A percentile compares a stretch with the other conserved stretches of the same genome.
Evolutionary conservation across 1,140 invertebrate species (phyloP).

Genomic region (Drosophila malerkotliana): DNA sequence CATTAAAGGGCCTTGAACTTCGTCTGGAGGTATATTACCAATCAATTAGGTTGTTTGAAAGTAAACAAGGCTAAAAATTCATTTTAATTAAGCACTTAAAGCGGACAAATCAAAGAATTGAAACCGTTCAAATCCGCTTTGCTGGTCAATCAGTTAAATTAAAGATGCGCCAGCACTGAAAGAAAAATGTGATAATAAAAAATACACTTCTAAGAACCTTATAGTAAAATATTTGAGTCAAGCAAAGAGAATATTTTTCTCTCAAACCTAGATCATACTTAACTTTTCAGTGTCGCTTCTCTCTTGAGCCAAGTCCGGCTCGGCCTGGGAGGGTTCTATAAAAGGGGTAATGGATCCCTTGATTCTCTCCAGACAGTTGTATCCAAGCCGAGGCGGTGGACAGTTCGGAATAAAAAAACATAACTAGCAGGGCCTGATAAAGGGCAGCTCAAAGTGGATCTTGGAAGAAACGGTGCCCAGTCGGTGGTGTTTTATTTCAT

Average conservation of each 20-base stretch:
- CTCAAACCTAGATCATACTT: neutral
- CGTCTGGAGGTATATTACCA: constrained; percentile 9
- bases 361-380: constrained; percentile 11
- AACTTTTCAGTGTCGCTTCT: neutral
- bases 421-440: constrained; percentile 15
- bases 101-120: constrained; percentile 19
- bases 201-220: neutral
- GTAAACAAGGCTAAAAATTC: constrained; percentile 41
- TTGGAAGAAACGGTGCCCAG: constrained; percentile 14
- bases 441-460: constrained; percentile 1
- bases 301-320: constrained; percentile 13
- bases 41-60: constrained; percentile 6
- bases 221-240: too few relatives aligned
- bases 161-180: constrained; percentile 15
- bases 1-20: constrained; percentile 19
- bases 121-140: constrained; percentile 33
- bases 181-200: neutral
- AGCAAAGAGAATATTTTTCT: neutral
- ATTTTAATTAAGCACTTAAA: constrained; percentile 30
- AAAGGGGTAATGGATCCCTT: constrained; percentile 17
- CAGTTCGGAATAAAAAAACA: neutral
- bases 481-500: constrained; percentile 6
- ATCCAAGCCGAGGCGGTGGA: constrained; percentile 8
- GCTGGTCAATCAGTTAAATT: constrained; percentile 57
- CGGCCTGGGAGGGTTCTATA: constrained; percentile 26